These are phyloP conservation scores for honey bee (Apis mellifera) DNA, from an alignment of 1,140 invertebrate genomes.

Conservation along the genomic window DNA sequence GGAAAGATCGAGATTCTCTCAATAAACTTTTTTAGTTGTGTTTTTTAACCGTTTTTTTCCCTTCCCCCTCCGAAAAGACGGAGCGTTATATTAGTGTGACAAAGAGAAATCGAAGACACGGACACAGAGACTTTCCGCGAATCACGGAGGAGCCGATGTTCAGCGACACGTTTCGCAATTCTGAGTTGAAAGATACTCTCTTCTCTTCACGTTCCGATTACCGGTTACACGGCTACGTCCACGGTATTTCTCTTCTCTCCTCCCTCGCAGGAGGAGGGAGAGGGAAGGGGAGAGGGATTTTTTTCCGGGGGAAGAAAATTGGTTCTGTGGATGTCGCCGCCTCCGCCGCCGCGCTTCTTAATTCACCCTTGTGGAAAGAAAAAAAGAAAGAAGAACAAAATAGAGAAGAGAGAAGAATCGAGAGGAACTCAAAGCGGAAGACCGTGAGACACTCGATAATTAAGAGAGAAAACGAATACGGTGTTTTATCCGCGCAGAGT, in stretches of 20 bases:
- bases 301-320: constrained; percentile 44
- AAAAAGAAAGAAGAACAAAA: not conserved
- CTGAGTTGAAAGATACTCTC: not conserved
- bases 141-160: constrained; percentile 28
- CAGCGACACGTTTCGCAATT: constrained; percentile 38
- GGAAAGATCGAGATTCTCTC: not conserved
- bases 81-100: not conserved
- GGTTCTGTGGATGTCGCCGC: constrained; percentile 32
- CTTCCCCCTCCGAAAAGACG: not conserved
- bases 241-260: constrained; percentile 1
- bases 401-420: not conserved
- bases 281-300: not conserved
- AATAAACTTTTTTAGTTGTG: not conserved
- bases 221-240: constrained; percentile 4
- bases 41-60: no score
- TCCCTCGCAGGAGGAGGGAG: no score
- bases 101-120: not conserved
- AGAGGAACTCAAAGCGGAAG: constrained; percentile 28
- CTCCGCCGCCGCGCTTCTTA: constrained; percentile 37
- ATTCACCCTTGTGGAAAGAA: constrained; percentile 38
- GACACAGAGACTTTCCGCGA: not conserved
- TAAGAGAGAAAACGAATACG: constrained; percentile 55
- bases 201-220: constrained; percentile 23
- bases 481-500: constrained; percentile 31
- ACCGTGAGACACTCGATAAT: constrained; percentile 59